A percentile compares a stretch with the other conserved stretches of the same genome.
Conservation (phyloP, 2,113 vertebrate species). For the Rhipidura dahli region DNA sequence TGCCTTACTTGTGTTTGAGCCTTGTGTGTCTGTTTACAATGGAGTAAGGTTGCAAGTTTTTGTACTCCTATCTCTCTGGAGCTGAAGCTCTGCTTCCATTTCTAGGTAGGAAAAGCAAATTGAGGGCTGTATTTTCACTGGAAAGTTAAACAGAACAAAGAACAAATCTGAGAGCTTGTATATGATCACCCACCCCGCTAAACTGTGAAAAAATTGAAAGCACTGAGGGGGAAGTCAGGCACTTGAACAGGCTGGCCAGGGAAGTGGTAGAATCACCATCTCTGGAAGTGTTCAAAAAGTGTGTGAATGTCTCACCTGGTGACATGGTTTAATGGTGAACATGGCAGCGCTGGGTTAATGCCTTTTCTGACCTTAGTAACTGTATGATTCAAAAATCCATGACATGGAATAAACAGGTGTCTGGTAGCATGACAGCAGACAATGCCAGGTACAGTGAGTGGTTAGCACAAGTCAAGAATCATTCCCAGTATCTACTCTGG, state of each 20-base stretch:
- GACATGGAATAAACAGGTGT: rapidly evolving
- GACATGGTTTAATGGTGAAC: neutral
- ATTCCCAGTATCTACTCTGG: neutral
- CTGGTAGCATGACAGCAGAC: neutral
- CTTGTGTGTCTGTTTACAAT: neutral
- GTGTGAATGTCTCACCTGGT: neutral
- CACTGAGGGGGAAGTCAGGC: neutral
- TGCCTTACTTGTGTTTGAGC: neutral
- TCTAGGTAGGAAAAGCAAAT: neutral
- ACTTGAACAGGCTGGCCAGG: neutral
- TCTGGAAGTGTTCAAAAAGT: neutral
- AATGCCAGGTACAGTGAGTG: neutral
- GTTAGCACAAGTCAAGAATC: neutral
- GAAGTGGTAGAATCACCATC: neutral
- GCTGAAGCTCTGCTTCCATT: neutral
- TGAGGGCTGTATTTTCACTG: neutral
- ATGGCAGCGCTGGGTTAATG: neutral
- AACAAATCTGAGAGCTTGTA: neutral
- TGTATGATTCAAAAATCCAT: neutral
- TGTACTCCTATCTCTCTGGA: neutral
- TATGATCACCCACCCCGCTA: neutral
- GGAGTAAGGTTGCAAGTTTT: neutral
- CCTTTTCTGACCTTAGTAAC: neutral
- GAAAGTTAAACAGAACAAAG: neutral
- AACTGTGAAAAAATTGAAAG: neutral